A percentile compares a stretch with the other conserved stretches of the same genome.
Evolutionary conservation across 2,797 vertebrate genomes (phyloP).

Genomic region (Triplophysa bombifrons): DNA sequence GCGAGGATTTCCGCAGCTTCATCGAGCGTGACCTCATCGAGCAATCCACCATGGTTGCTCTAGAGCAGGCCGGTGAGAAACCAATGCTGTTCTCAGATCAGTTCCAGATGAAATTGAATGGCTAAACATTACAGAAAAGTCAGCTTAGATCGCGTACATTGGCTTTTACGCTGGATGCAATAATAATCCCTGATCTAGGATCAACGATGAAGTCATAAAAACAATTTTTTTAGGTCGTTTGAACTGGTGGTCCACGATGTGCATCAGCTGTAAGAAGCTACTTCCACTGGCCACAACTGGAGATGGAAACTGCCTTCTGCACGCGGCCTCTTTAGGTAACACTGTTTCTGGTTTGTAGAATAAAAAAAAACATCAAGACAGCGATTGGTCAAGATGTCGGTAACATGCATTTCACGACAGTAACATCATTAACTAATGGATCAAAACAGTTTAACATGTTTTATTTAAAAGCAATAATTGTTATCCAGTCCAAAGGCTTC

Average conservation of each 20-base stretch:
- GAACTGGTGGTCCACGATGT: conserved; percentile 98
- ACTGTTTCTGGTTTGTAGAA: background rate
- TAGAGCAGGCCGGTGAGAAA: conserved; percentile 94
- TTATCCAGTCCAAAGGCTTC: background rate
- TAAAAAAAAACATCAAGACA: too few relatives aligned
- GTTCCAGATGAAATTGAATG: too few relatives aligned
- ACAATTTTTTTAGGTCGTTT: conserved; percentile 83
- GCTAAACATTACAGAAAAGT: background rate
- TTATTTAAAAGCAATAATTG: background rate
- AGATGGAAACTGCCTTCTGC: conserved; percentile 97
- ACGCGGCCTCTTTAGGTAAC: conserved; percentile 96
- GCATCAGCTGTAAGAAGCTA: conserved; percentile 95
- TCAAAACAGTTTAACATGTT: background rate
- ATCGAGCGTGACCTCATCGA: conserved; percentile 97
- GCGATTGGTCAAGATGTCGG: background rate
- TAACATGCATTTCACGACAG: background rate
- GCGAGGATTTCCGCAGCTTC: conserved; percentile 96
- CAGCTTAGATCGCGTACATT: background rate
- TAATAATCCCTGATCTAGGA: conserved; percentile 23
- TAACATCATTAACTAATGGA: too few relatives aligned
- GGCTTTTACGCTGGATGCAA: background rate
- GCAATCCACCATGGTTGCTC: conserved; percentile 95
- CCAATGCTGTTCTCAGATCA: too few relatives aligned
- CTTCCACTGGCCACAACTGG: conserved; percentile 96
- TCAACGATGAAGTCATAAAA: background rate